Percentiles rank a stretch among this genome's conserved stretches.
phyloP scores from a whole-genome alignment of 2,113 vertebrate genomes.

The Sapayoa aenigma region DNA sequence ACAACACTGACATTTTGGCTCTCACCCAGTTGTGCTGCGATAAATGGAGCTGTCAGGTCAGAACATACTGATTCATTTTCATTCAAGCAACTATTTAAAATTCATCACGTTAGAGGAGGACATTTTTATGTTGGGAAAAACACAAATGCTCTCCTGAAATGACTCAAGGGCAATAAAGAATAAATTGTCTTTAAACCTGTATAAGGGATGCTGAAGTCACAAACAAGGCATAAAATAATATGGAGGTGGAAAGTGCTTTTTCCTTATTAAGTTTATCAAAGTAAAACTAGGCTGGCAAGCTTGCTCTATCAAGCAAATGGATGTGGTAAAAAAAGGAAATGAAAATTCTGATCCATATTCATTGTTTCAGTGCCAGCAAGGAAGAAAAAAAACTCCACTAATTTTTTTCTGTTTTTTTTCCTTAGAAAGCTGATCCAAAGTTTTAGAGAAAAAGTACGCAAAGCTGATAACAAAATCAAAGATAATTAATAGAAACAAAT shows the following conservation, averaged over 20 bases:
- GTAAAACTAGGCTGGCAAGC: slow-evolving; percentile 74
- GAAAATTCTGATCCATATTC: slow-evolving; percentile 76
- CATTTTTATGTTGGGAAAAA: slow-evolving; percentile 64
- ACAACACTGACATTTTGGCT: neutral
- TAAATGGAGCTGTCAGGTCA: neutral
- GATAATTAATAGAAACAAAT: slow-evolving; percentile 44
- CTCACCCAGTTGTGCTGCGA: neutral
- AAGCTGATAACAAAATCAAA: slow-evolving; percentile 31
- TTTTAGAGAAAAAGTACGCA: neutral
- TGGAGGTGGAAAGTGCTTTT: slow-evolving; percentile 56
- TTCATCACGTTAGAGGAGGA: slow-evolving; percentile 50
- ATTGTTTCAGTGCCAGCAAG: slow-evolving; percentile 27
- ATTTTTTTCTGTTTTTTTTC: neutral
- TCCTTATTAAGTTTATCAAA: slow-evolving; percentile 62
- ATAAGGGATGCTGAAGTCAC: slow-evolving; percentile 52
- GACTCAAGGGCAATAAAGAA: slow-evolving; percentile 67
- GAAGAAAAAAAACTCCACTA: neutral
- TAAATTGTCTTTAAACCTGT: slow-evolving; percentile 74
- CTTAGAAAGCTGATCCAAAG: neutral
- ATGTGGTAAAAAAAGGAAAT: slow-evolving; percentile 61
- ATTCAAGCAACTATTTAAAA: slow-evolving; percentile 61
- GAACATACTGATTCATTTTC: slow-evolving; percentile 16
- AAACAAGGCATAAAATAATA: slow-evolving; percentile 73
- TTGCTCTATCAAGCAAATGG: slow-evolving; percentile 64
- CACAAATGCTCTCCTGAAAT: slow-evolving; percentile 65